Evolutionary conservation across 2,888 invertebrate species (phyloP), one percentile per base, ranked within the genome.

Genomic region (Abrostola tripartita): DNA sequence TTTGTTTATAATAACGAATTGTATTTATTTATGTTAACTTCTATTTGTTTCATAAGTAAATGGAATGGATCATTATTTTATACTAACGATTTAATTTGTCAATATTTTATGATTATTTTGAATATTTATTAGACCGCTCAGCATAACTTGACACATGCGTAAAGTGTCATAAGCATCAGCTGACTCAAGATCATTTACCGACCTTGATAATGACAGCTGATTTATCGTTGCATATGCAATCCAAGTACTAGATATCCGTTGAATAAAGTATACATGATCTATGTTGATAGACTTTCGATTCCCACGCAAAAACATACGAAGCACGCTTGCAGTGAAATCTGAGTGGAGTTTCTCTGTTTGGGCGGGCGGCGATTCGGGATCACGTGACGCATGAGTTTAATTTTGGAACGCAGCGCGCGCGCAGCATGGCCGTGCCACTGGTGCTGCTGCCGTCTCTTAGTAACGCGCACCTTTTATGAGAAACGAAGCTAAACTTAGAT

Each of bases 271-370:
- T 74, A 69, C 65, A 66, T 64, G 24, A 54, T 56, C 63, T 55
- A 68, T 69, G 56, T 70, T 68, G 53, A 57, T 74, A 69, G 68
- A 65, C 66, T 73, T 67, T 49, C 44, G 70, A 74, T 71, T 81
- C 76, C 76, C 77, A 81, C 82, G 87, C 84, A 83, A 81, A 86
- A 86, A 82, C 82, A 79, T 77, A 79, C 68, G 76, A 74, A 78
- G 82, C 81, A 76, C 71, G 85, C 81, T 75, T 86, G 88, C 88
- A 89, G 83, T 94, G 94, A 93, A 94, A 94, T 92, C 85, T 83
- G 94, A 94, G 93, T 80, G 89, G 92, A 87, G 92, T 94, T 93
- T 93, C 94, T 94, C 90, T 90, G 93, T 94, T 94, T 94, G 94
- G 94, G 93, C 94, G 94, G 94, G 91, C 91, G 92, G 90, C 86